Evolutionary conservation across 2,113 vertebrate genomes (phyloP).

Genomic region (Mus musculus): GRCm39 chr6:73724001-73724500

Average conservation of each 20-base stretch:
- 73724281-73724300: neutral
- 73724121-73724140: neutral
- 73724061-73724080: neutral
- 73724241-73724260: neutral
- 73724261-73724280: neutral
- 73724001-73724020: neutral
- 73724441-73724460: neutral
- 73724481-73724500: neutral
- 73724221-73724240: neutral
- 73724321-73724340: neutral
- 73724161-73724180: neutral
- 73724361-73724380: neutral
- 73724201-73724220: neutral
- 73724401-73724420: neutral
- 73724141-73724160: neutral
- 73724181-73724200: neutral
- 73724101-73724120: neutral
- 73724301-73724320: neutral
- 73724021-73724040: neutral
- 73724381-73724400: no score
- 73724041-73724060: neutral
- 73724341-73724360: neutral
- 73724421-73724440: neutral
- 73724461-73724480: no score
- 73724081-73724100: neutral